Evolutionary conservation across 2,888 invertebrate species (phyloP), one percentile per base, ranked within the genome.

Genomic region (Cantharis flavilabris): DNA sequence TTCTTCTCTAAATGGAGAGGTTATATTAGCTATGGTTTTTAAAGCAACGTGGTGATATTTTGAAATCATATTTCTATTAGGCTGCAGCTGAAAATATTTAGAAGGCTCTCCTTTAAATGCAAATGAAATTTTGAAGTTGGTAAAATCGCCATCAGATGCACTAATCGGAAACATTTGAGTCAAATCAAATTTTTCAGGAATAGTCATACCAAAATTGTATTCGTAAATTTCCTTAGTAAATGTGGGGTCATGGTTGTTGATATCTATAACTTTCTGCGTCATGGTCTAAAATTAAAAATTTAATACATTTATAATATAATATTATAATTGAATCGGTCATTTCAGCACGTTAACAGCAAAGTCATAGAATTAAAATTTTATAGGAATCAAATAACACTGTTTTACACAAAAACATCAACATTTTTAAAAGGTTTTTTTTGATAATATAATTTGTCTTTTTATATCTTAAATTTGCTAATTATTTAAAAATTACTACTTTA

Each of bases 231-330:
- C 30, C 14, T 76, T 10, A 62, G n/a, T 69, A 13, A 79, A 72
- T 14, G 64, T 18, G 16, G 79, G 79, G n/a, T 33, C 26, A 28
- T 79, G 76, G 18, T 72, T 76, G 63, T 79, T 79, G 14, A 73
- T 23, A 65, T 76, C 76, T 3, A 14, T 33, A 9, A 79, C 26
- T 9, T 9, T 7, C 63, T 65, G 70, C 2, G 3, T 4, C 18
- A 79, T 65, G 5, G 1, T 33, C 79, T 79, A n/a, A 64, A 72
- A 75, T 10, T 0, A 33, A 70, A 13, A 13, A 5, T 13, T 13
- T n/a, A 33, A 4, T 33, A 13, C 3, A 1, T n/a, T 33, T 33
- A 5, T 26, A 16, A 16, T 16, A 26, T 23, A 26, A 26, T 26
- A 26, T 26, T 26, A 26, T 26, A 26, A 26, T 26, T 16, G 16